Conservation (phyloP, 2,797 vertebrate species). For the Enteromius paludinosus region DNA sequence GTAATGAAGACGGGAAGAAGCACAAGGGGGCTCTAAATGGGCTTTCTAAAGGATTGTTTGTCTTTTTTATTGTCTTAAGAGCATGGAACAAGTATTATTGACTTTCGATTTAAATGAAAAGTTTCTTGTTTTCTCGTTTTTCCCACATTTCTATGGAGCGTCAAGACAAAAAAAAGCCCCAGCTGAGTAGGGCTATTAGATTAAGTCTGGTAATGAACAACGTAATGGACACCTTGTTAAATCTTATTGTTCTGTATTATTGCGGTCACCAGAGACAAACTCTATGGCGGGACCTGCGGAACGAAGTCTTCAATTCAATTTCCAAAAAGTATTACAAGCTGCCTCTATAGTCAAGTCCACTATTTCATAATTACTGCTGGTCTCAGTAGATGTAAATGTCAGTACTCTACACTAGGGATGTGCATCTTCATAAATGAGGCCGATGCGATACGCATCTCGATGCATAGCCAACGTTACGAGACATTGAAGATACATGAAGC, state of each 20-base stretch:
- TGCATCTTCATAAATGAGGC: too few species aligned
- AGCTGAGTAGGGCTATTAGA: conserved; percentile 61
- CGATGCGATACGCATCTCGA: too few species aligned
- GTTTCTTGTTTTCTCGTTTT: conserved; percentile 41
- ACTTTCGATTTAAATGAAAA: conserved; percentile 69
- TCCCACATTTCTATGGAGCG: conserved; percentile 52
- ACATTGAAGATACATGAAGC: too few species aligned
- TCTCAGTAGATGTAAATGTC: conserved; percentile 54
- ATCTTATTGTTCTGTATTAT: conserved; percentile 68
- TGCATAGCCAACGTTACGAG: too few species aligned
- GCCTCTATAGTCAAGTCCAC: conserved; percentile 48
- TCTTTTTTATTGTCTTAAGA: conserved; percentile 65
- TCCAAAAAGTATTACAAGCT: conserved; percentile 69
- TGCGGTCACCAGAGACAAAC: conserved; percentile 69
- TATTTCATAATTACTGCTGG: conserved; percentile 70
- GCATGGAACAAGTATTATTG: conserved; percentile 67
- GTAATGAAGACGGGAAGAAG: conserved; percentile 81
- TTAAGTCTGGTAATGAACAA: conserved; percentile 68
- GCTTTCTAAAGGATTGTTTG: conserved; percentile 73
- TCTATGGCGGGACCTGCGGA: conserved; percentile 61
- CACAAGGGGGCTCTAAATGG: conserved; percentile 78
- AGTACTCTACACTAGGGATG: too few species aligned
- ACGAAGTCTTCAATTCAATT: conserved; percentile 67
- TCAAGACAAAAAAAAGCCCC: conserved; percentile 50
- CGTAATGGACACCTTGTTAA: conserved; percentile 69